Evolutionary conservation across 2,888 invertebrate genomes (phyloP), one percentile per base, ranked within the genome.

Genomic region (Dorcus hopei): DNA sequence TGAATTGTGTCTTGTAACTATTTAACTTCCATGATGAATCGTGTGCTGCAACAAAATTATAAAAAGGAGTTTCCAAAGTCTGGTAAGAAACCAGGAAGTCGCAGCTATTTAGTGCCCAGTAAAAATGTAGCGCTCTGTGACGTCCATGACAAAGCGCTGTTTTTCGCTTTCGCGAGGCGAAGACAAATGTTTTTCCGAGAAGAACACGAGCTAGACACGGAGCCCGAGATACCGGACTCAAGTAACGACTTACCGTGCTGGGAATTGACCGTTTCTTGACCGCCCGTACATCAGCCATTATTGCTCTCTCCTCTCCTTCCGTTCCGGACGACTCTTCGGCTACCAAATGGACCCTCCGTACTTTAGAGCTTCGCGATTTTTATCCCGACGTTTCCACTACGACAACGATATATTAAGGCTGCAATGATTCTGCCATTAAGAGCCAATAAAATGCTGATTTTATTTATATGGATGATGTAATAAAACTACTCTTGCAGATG

Each of bases 231-330:
- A 16, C 26, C 19, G 42, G 14, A 43, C 38, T n/a, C 47, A 38
- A 48, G 47, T 14, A 48, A 9, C 39, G 19, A 33, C 39, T 45
- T 54, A 19, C 38, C 48, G 19, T n/a, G 45, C 23, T 23, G 23
- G 45, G 54, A 26, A 54, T 54, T 54, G 54, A 54, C 48, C 54
- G 47, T 39, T 54, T 45, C 45, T 39, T 54, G 48, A 54, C 54
- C 54, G 54, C 54, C 48, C 54, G 54, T 54, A 54, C 40, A 54
- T 54, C 54, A 54, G 38, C 54, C 19, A 38, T 47, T 48, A 45
- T 54, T 33, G 26, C 54, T 48, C 19, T 38, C 19, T 40, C 19
- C 38, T 26, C 19, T 45, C 39, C 45, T 7, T n/a, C 23, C 45
- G 16, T 45, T 11, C 16, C 3, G 23, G 45, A 45, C 23, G 23